phyloP scores from a whole-genome alignment of 1,140 invertebrate genomes.

The Calephelis virginiensis region DNA sequence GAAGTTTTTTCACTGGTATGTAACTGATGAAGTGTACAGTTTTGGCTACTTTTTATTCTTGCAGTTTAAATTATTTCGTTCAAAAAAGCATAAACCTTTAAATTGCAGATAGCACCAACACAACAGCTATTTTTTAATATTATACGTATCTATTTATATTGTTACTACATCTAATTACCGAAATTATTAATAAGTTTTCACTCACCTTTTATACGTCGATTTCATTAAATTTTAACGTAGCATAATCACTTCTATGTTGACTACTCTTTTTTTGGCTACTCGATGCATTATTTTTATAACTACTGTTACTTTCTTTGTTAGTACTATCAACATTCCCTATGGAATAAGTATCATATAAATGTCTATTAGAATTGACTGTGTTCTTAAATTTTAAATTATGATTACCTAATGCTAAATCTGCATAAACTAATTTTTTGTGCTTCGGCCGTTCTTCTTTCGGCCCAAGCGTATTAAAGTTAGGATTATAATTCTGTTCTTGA shows the following conservation, averaged over 20 bases:
- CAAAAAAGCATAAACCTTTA: no score
- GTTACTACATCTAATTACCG: not conserved
- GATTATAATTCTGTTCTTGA: constrained; percentile 55
- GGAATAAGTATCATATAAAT: constrained; percentile 75
- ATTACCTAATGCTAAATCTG: constrained; percentile 76
- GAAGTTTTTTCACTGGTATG: no score
- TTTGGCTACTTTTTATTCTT: no score
- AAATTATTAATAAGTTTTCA: constrained; percentile 18
- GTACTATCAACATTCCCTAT: constrained; percentile 55
- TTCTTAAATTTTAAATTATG: constrained; percentile 79
- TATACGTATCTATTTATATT: not conserved
- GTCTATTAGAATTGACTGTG: constrained; percentile 79
- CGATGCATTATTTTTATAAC: constrained; percentile 56
- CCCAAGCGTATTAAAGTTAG: constrained; percentile 55
- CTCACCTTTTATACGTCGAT: constrained; percentile 85
- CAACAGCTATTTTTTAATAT: no score
- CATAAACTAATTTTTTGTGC: constrained; percentile 76
- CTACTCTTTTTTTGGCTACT: constrained; percentile 62
- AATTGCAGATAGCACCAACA: no score
- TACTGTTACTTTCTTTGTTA: constrained; percentile 61
- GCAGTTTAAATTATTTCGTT: no score
- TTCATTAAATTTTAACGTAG: constrained; percentile 88
- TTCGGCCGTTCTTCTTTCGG: constrained; percentile 61
- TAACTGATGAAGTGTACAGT: no score
- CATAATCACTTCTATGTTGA: constrained; percentile 82